A percentile compares a stretch with the other conserved stretches of the same genome.
phyloP scores from a whole-genome alignment of 2,888 invertebrate genomes.

The Neoitamus cyanurus region DNA sequence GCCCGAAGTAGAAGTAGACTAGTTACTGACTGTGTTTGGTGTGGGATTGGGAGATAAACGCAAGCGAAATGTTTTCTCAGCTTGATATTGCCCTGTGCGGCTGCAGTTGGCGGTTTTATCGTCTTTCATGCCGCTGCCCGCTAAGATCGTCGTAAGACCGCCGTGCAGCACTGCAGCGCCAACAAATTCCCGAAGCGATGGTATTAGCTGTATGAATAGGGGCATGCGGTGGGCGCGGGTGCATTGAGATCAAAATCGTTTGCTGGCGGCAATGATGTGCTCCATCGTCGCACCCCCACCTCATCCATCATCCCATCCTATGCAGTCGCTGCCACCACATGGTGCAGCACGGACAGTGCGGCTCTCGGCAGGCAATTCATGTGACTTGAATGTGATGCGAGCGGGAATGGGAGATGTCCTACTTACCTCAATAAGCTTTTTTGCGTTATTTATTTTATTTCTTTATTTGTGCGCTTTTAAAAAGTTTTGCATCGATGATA shows the following conservation, averaged over 20 bases:
- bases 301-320: too few species aligned
- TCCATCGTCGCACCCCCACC: not conserved
- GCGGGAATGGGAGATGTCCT: slow-evolving; percentile 39
- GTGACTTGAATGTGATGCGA: slow-evolving; percentile 26
- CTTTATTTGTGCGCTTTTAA: not conserved
- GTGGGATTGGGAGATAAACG: slow-evolving; percentile 14
- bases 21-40: not conserved
- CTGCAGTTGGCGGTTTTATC: slow-evolving; percentile 28
- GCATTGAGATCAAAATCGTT: slow-evolving; percentile 24
- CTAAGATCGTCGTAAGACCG: not conserved
- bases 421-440: slow-evolving; percentile 47
- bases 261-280: not conserved
- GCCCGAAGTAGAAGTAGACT: not conserved
- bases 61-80: not conserved
- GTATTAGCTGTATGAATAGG: not conserved
- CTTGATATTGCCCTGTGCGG: slow-evolving; percentile 10
- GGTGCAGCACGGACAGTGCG: not conserved
- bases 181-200: too few species aligned
- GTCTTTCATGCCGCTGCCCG: not conserved
- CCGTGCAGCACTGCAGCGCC: not conserved
- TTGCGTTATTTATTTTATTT: slow-evolving; percentile 43
- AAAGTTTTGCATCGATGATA: slow-evolving; percentile 35
- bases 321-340: not conserved
- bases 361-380: not conserved
- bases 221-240: not conserved